These are phyloP conservation scores for Molorchus minor DNA, from an alignment of 2,888 invertebrate species.

Conservation along the genomic window DNA sequence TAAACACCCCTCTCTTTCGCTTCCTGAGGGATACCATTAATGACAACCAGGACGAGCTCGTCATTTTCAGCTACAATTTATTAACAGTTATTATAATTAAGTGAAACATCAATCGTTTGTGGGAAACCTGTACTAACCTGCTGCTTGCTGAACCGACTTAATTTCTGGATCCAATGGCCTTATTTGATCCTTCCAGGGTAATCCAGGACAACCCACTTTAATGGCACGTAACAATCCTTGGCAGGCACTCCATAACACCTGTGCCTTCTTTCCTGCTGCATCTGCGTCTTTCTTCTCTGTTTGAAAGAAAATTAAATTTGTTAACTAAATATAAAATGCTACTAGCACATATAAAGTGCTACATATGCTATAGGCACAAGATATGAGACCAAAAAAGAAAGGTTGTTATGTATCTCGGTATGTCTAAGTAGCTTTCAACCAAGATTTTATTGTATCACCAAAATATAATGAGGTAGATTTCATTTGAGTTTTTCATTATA, in stretches of 20 bases:
- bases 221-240: conserved; percentile 85
- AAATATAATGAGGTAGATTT: no score
- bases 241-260: conserved; percentile 93
- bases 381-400: no score
- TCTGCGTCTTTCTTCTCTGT: conserved; percentile 78
- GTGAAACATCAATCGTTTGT: neutral
- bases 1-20: conserved; percentile 84
- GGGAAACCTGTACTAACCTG: conserved; percentile 64
- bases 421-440: no score
- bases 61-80: conserved; percentile 71
- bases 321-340: no score
- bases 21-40: conserved; percentile 80
- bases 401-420: no score
- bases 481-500: no score
- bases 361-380: no score
- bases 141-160: conserved; percentile 76
- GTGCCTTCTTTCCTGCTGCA: conserved; percentile 79
- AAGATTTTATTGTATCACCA: no score
- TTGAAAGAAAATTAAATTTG: conserved; percentile 8
- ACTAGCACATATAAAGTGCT: neutral
- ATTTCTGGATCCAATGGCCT: conserved; percentile 75
- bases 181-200: conserved; percentile 67
- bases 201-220: conserved; percentile 69
- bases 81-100: neutral
- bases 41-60: conserved; percentile 79